Evolutionary conservation across 2,888 invertebrate genomes (phyloP).

Genomic region (Drosophila melanocephala): DNA sequence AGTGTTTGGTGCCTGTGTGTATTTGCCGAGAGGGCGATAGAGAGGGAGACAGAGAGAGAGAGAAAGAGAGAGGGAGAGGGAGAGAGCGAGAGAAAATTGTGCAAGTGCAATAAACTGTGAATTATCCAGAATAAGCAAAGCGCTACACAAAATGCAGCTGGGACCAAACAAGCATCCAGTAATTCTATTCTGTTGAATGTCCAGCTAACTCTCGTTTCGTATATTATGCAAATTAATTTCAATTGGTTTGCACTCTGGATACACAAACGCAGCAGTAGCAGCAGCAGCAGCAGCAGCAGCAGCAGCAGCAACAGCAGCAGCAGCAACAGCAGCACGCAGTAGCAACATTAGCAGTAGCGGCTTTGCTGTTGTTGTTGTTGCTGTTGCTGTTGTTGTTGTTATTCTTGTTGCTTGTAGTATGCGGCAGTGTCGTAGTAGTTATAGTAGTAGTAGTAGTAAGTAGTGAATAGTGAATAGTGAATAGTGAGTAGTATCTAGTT

Average conservation of each 20-base stretch:
- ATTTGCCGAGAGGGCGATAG: slow-evolving; percentile 12
- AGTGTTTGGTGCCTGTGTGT: slow-evolving; percentile 25
- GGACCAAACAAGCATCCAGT: slow-evolving; percentile 20
- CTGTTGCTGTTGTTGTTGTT: slow-evolving; percentile 38
- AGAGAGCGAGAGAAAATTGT: slow-evolving; percentile 50
- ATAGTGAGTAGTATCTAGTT: slow-evolving; percentile 40
- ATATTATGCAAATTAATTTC: slow-evolving; percentile 81
- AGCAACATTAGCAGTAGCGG: slow-evolving; percentile 37
- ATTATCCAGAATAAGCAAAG: slow-evolving; percentile 64
- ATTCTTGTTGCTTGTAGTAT: slow-evolving; percentile 46
- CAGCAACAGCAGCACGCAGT: slow-evolving; percentile 2
- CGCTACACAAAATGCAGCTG: slow-evolving; percentile 43
- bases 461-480: slow-evolving; percentile 31
- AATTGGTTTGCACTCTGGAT: slow-evolving; percentile 81
- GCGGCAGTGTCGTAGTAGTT: slow-evolving; percentile 31
- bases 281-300: slow-evolving; percentile 5
- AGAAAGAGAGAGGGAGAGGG: neutral
- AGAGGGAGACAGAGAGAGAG: neutral
- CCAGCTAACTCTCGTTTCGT: slow-evolving; percentile 57
- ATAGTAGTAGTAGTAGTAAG: slow-evolving; percentile 23
- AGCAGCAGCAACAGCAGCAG: slow-evolving; percentile 2
- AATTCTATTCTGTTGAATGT: slow-evolving; percentile 73
- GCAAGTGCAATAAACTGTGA: slow-evolving; percentile 80
- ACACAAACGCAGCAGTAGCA: slow-evolving; percentile 44
- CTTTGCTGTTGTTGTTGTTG: slow-evolving; percentile 36